Evolutionary conservation across 2,888 invertebrate genomes (phyloP).

Genomic region (Tetragnatha montana): DNA sequence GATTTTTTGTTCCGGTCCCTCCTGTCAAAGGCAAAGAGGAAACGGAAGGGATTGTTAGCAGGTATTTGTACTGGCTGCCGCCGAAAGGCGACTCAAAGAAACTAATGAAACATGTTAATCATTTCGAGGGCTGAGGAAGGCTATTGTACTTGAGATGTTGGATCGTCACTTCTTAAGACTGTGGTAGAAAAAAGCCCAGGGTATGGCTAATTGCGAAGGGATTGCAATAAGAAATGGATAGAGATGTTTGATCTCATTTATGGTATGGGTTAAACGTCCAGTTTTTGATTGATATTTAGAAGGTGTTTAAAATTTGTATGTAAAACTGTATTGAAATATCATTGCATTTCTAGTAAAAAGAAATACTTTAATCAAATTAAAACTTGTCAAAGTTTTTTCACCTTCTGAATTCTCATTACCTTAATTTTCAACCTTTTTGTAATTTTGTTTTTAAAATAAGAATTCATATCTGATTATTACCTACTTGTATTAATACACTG

Average conservation of each 20-base stretch:
- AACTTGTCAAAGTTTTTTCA: background rate
- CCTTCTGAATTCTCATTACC: too few species aligned
- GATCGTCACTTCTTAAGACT: too few species aligned
- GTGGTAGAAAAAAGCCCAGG: too few species aligned
- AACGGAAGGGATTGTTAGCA: slow-evolving; percentile 40
- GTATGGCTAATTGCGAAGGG: too few species aligned
- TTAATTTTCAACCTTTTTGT: background rate
- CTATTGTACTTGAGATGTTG: background rate
- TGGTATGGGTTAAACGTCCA: too few species aligned
- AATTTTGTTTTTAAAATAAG: background rate
- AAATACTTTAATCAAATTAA: background rate
- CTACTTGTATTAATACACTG: too few species aligned
- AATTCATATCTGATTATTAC: too few species aligned
- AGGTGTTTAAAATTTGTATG: too few species aligned
- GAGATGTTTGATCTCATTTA: too few species aligned
- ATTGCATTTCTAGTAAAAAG: background rate
- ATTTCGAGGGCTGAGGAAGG: slow-evolving; percentile 12
- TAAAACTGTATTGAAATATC: too few species aligned
- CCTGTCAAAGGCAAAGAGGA: slow-evolving; percentile 21
- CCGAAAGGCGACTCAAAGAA: background rate
- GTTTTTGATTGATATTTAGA: too few species aligned
- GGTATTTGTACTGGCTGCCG: slow-evolving; percentile 46
- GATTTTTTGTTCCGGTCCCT: slow-evolving; percentile 12
- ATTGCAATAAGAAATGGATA: too few species aligned
- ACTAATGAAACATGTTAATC: slow-evolving; percentile 46